A percentile compares a stretch with the other conserved stretches of the same genome.
Evolutionary conservation across 2,797 vertebrate species (phyloP).

Genomic region (Prionace glauca): DNA sequence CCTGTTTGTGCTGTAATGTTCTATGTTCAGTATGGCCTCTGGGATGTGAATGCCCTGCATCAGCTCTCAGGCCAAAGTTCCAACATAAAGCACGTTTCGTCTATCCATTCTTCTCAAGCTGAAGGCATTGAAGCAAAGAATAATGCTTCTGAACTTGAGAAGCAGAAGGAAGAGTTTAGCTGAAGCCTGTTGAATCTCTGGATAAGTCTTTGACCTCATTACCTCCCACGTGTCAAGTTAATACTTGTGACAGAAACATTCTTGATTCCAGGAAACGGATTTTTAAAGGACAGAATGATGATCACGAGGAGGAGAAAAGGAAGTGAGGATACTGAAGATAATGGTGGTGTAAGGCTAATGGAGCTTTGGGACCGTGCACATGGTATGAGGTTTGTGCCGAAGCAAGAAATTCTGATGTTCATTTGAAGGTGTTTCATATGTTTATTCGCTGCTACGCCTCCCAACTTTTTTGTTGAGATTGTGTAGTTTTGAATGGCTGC

Average conservation of each 20-base stretch:
- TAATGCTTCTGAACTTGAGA: not conserved
- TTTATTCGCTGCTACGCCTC: not conserved
- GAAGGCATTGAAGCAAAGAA: not conserved
- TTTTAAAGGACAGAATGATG: not conserved
- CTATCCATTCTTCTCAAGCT: not conserved
- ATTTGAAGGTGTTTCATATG: not conserved
- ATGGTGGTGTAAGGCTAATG: not conserved
- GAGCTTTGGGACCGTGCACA: not conserved
- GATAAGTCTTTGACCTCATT: not conserved
- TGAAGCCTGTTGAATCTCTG: not conserved
- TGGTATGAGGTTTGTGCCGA: not conserved
- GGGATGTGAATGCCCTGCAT: not conserved
- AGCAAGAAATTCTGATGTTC: not conserved
- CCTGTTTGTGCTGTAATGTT: too few species aligned
- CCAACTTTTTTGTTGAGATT: too few species aligned
- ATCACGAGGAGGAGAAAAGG: not conserved
- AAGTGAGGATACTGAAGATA: too few species aligned
- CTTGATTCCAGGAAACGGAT: too few species aligned
- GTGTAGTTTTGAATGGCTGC: not conserved
- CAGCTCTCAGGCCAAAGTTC: not conserved
- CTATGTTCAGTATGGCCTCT: not conserved
- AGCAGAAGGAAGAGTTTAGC: not conserved
- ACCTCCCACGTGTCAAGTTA: too few species aligned
- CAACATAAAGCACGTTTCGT: not conserved
- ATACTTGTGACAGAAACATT: not conserved